Conservation (phyloP, 2,113 vertebrate genomes). For the Pardalotus punctatus region DNA sequence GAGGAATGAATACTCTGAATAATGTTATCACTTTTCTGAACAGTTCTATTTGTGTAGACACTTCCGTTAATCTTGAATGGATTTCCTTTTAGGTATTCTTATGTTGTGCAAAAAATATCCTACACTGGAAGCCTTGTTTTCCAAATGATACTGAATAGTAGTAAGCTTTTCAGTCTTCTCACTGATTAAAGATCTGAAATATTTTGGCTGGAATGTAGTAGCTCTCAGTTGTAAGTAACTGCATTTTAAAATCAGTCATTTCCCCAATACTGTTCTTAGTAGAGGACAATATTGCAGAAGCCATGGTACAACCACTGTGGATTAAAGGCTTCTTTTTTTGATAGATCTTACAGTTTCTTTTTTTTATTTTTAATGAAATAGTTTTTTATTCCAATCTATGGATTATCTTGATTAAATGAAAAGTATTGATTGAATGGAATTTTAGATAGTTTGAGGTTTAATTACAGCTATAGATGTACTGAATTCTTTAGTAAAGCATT, state of each 20-base stretch:
- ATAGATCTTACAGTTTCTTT: background rate
- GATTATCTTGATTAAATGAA: constrained; percentile 33
- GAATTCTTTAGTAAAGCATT: background rate
- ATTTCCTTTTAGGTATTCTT: constrained; percentile 71
- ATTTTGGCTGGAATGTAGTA: constrained; percentile 45
- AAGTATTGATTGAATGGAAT: constrained; percentile 30
- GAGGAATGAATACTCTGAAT: constrained; percentile 2
- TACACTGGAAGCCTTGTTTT: constrained; percentile 58
- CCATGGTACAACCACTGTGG: background rate
- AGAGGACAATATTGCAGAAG: background rate
- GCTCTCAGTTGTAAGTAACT: constrained; percentile 40
- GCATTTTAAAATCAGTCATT: constrained; percentile 3
- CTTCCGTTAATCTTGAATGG: constrained; percentile 60
- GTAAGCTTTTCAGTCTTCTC: constrained; percentile 50
- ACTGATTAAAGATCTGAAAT: constrained; percentile 32
- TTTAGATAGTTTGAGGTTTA: background rate
- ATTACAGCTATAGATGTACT: background rate
- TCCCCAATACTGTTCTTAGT: background rate
- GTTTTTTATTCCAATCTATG: constrained; percentile 9
- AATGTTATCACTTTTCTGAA: background rate
- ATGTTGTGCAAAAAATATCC: constrained; percentile 42
- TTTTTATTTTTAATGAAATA: background rate
- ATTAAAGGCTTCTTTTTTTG: background rate
- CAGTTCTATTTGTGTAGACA: constrained; percentile 59
- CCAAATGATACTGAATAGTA: constrained; percentile 49